Evolutionary conservation across 1,140 invertebrate genomes (phyloP).

Genomic region (Penaeus chinensis): DNA sequence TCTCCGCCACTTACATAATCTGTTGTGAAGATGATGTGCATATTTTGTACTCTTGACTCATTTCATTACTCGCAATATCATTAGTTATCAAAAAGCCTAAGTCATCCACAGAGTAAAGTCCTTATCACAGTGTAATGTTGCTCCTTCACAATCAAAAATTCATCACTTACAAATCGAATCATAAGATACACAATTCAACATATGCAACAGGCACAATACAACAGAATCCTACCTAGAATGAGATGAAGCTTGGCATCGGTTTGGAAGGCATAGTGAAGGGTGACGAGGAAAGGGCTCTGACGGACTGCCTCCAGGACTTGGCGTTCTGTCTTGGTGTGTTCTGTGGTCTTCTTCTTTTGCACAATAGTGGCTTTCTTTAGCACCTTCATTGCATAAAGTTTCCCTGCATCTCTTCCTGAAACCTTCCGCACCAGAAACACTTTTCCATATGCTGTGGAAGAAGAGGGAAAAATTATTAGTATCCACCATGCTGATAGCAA

Average conservation of each 20-base stretch:
- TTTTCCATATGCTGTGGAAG: conserved; percentile 49
- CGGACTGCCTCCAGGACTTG: conserved; percentile 89
- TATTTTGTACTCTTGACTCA: too few relatives aligned
- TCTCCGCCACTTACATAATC: conserved; percentile 95
- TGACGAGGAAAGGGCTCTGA: conserved; percentile 90
- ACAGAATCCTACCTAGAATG: conserved; percentile 81
- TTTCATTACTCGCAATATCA: too few relatives aligned
- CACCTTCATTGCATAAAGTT: conserved; percentile 95
- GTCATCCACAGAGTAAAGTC: too few relatives aligned
- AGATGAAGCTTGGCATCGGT: conserved; percentile 91
- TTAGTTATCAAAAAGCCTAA: too few relatives aligned
- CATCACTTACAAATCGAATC: too few relatives aligned
- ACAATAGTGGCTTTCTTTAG: conserved; percentile 90
- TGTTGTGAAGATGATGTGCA: conserved; percentile 67
- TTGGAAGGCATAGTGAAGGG: conserved; percentile 94
- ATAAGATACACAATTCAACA: too few relatives aligned
- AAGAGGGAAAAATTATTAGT: not conserved
- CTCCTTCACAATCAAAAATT: too few relatives aligned
- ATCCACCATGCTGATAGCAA: too few relatives aligned
- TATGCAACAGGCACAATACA: not conserved
- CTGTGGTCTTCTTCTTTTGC: conserved; percentile 89
- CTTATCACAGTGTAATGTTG: too few relatives aligned
- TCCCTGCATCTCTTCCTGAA: conserved; percentile 77
- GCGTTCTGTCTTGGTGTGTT: conserved; percentile 92
- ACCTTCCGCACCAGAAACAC: conserved; percentile 46